Conservation (phyloP, 1,140 invertebrate species). For the Cotesia chilonis region DNA sequence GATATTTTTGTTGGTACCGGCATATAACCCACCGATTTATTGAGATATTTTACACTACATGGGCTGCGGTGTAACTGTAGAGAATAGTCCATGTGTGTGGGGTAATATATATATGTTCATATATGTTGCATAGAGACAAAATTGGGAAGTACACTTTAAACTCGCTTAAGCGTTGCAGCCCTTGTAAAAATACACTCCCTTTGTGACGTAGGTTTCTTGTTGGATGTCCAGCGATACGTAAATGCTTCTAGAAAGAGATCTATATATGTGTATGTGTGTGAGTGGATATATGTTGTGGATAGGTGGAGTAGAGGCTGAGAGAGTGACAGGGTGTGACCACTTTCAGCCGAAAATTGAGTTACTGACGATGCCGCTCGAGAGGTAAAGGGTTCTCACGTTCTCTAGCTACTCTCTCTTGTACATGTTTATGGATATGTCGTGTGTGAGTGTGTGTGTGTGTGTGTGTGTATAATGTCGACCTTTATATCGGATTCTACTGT, state of each 20-base stretch:
- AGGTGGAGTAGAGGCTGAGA: slow-evolving; percentile 1
- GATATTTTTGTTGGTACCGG: slow-evolving; percentile 34
- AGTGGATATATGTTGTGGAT: background rate
- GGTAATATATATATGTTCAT: slow-evolving; percentile 2
- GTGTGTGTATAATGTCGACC: no score
- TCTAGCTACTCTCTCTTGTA: slow-evolving; percentile 30
- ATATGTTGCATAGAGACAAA: slow-evolving; percentile 13
- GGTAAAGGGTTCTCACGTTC: slow-evolving; percentile 20
- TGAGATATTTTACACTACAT: slow-evolving; percentile 22
- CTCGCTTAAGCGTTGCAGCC: slow-evolving; percentile 27
- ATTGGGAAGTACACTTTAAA: slow-evolving; percentile 24
- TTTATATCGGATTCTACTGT: background rate
- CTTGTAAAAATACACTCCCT: slow-evolving; percentile 41
- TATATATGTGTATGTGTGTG: slow-evolving; percentile 29
- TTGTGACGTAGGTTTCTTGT: slow-evolving; percentile 24
- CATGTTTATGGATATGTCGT: slow-evolving; percentile 28
- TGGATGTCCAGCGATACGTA: slow-evolving; percentile 16
- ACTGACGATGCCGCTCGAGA: slow-evolving; percentile 19
- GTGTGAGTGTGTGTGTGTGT: no score
- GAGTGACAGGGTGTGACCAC: slow-evolving; percentile 42
- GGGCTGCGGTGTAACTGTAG: no score
- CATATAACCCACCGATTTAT: slow-evolving; percentile 16
- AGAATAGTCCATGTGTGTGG: no score
- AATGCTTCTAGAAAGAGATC: slow-evolving; percentile 13
- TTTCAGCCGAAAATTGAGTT: slow-evolving; percentile 44